phyloP scores from a whole-genome alignment of 2,797 vertebrate species.

The Gorsachius magnificus region DNA sequence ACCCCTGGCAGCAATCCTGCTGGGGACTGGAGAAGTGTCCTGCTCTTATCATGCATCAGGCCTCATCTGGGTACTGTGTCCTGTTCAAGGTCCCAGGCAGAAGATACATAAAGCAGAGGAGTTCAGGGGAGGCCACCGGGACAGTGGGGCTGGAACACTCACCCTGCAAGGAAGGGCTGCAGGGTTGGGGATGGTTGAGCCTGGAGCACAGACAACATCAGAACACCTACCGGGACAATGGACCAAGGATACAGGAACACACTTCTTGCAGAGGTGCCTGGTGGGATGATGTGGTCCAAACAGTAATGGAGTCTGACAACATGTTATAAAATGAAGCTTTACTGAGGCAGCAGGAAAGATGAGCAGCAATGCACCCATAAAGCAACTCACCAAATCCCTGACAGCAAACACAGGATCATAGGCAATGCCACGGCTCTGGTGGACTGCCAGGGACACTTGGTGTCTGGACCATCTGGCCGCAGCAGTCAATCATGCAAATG shows the following conservation, averaged over 20 bases:
- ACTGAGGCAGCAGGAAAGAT: neutral
- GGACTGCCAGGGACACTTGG: neutral
- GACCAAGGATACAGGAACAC: neutral
- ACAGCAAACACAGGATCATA: too few species aligned
- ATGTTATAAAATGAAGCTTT: neutral
- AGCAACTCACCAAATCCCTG: rapidly evolving
- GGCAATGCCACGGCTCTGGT: neutral
- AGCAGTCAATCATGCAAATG: neutral
- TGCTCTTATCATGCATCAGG: neutral
- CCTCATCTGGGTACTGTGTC: neutral
- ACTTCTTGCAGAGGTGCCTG: neutral
- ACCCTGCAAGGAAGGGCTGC: neutral
- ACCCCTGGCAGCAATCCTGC: neutral
- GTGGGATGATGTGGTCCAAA: neutral
- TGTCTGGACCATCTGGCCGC: neutral
- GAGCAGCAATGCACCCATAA: neutral
- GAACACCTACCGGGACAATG: neutral
- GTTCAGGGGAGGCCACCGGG: too few species aligned
- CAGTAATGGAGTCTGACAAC: neutral
- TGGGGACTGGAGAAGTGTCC: neutral
- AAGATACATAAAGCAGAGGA: neutral
- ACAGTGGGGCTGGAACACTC: neutral
- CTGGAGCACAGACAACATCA: neutral
- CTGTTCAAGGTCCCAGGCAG: neutral
- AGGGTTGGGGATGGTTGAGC: neutral